A percentile compares a stretch with the other conserved stretches of the same genome.
Evolutionary conservation across 2,797 vertebrate genomes (phyloP).

Genomic region (Leptatherina wallacei): DNA sequence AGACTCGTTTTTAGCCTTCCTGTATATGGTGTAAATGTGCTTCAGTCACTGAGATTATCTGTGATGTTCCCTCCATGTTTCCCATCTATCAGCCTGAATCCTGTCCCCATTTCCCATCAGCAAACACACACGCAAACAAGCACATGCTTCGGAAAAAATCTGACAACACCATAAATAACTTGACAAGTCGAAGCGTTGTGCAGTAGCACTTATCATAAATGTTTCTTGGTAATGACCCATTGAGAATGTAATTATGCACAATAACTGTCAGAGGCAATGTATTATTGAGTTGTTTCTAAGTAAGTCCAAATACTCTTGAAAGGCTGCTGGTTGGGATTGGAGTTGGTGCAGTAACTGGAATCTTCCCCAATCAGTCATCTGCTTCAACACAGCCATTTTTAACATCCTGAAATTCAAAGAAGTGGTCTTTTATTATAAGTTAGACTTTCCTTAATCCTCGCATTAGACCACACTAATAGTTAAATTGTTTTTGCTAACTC

Average conservation of each 20-base stretch:
- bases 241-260: constrained; percentile 52
- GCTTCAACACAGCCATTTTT: not conserved
- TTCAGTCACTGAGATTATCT: constrained; percentile 44
- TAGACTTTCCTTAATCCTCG: not conserved
- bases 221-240: constrained; percentile 55
- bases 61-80: constrained; percentile 40
- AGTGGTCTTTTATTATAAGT: too few relatives aligned
- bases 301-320: constrained; percentile 40
- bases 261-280: constrained; percentile 51
- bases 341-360: constrained; percentile 3
- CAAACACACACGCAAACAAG: not conserved
- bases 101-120: constrained; percentile 52
- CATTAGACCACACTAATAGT: not conserved
- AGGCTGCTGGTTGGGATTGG: constrained; percentile 21
- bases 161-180: constrained; percentile 39
- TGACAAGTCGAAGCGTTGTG: constrained; percentile 32
- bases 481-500: not conserved
- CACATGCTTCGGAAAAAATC: constrained; percentile 11
- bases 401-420: not conserved
- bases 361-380: not conserved
- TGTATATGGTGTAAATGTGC: constrained; percentile 24
- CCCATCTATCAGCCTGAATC: constrained; percentile 34
- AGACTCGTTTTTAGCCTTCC: constrained; percentile 26
- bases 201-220: constrained; percentile 40
- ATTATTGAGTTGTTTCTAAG: constrained; percentile 58